These are phyloP conservation scores for Pomphorhynchus laevis DNA, from an alignment of 1,140 invertebrate genomes.

Conservation along the genomic window DNA sequence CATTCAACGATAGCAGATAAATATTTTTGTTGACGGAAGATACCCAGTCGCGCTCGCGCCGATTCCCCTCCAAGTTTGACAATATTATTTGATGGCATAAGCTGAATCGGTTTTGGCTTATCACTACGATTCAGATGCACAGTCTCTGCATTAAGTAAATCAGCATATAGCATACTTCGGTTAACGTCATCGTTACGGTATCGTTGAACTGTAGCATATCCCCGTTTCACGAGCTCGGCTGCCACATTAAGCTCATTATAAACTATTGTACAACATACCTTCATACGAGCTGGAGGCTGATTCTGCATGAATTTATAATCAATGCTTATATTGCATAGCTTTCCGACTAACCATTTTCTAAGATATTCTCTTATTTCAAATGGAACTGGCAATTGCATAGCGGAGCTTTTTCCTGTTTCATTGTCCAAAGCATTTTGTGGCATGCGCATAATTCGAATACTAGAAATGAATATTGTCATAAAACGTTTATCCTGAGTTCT, in stretches of 20 bases:
- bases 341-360: constrained; percentile 68
- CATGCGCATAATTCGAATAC: constrained; percentile 30
- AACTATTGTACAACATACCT: constrained; percentile 55
- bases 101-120: constrained; percentile 50
- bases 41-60: constrained; percentile 9
- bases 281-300: constrained; percentile 72
- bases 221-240: constrained; percentile 58
- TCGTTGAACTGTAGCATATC: constrained; percentile 51
- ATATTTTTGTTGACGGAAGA: too few species aligned
- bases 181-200: constrained; percentile 63
- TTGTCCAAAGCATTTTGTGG: constrained; percentile 11
- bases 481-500: too few species aligned
- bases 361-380: constrained; percentile 84
- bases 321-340: constrained; percentile 50
- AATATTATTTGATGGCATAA: constrained; percentile 20
- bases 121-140: constrained; percentile 48
- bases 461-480: constrained; percentile 75
- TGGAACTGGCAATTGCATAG: constrained; percentile 92
- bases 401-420: constrained; percentile 24
- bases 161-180: constrained; percentile 60
- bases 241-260: constrained; percentile 38
- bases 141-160: constrained; percentile 53
- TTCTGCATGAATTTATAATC: too few species aligned
- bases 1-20: too few species aligned
- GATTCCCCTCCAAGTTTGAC: constrained; percentile 29